A percentile compares a stretch with the other conserved stretches of the same genome.
phyloP scores from a whole-genome alignment of 2,797 vertebrate genomes.

The Rhinatrema bivittatum region DNA sequence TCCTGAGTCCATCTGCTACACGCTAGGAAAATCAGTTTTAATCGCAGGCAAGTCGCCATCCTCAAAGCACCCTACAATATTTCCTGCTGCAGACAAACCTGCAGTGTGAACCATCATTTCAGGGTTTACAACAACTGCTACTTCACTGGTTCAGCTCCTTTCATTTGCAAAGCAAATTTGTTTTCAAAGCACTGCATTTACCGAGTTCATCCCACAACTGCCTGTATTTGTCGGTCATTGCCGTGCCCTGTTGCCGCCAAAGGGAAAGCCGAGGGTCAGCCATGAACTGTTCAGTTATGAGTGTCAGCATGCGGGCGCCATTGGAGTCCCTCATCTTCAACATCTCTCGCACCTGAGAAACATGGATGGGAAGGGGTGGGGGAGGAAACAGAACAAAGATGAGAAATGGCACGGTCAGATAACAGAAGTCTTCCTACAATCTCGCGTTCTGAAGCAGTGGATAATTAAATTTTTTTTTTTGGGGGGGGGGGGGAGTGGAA shows the following conservation, averaged over 20 bases:
- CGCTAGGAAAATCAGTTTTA: no score
- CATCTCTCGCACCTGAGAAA: constrained; percentile 87
- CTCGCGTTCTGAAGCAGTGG: no score
- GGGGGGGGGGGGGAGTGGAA: no score
- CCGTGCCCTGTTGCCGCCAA: constrained; percentile 95
- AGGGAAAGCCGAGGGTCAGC: constrained; percentile 87
- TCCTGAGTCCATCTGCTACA: no score
- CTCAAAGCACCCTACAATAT: no score
- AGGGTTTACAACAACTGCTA: no score
- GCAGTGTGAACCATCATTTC: no score
- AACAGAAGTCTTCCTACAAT: background rate
- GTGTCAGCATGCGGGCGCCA: constrained; percentile 88
- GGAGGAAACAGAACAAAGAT: constrained; percentile 21
- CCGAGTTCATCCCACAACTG: constrained; percentile 96
- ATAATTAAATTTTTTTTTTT: background rate
- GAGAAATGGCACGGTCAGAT: background rate
- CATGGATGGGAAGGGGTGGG: constrained; percentile 3
- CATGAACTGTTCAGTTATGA: constrained; percentile 97
- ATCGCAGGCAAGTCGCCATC: no score
- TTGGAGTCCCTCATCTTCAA: constrained; percentile 96
- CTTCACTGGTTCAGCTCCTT: no score
- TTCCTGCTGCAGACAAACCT: no score
- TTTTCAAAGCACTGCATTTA: constrained; percentile 51
- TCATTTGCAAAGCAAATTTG: background rate
- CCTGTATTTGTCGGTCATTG: constrained; percentile 94